phyloP scores from a whole-genome alignment of 2,113 vertebrate species.

The Chamaea fasciata region DNA sequence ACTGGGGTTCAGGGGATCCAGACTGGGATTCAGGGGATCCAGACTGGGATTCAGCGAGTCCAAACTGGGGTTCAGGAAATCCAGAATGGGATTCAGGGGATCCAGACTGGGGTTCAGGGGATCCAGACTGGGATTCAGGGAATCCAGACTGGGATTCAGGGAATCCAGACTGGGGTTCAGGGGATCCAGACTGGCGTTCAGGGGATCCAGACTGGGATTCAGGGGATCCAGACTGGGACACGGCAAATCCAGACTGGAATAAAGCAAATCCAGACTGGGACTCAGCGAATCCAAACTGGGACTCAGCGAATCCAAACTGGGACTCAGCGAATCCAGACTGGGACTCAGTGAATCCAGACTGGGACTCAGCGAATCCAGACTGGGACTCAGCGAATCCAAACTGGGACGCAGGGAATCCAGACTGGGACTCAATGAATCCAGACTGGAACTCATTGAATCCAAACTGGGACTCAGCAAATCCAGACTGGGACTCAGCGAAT shows the following conservation, averaged over 20 bases:
- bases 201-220: neutral
- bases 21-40: neutral
- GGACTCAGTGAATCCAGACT: neutral
- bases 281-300: too few relatives aligned
- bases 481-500: too few relatives aligned
- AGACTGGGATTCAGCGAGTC: neutral
- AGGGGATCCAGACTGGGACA: neutral
- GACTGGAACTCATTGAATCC: rapidly evolving
- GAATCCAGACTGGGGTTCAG: too few relatives aligned
- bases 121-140: rapidly evolving
- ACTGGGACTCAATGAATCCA: rapidly evolving
- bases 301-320: too few relatives aligned
- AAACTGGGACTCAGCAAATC: neutral
- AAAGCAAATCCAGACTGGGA: neutral
- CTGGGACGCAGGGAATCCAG: rapidly evolving
- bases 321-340: too few relatives aligned
- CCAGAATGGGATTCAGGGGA: rapidly evolving
- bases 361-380: neutral
- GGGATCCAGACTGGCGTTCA: rapidly evolving
- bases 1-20: neutral
- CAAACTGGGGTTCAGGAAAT: neutral
- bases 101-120: rapidly evolving
- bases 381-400: rapidly evolving
- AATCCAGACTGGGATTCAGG: neutral
- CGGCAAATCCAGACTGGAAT: neutral